These are phyloP conservation scores for Stegana nigrithorax DNA, from an alignment of 2,888 invertebrate genomes.

Conservation along the genomic window DNA sequence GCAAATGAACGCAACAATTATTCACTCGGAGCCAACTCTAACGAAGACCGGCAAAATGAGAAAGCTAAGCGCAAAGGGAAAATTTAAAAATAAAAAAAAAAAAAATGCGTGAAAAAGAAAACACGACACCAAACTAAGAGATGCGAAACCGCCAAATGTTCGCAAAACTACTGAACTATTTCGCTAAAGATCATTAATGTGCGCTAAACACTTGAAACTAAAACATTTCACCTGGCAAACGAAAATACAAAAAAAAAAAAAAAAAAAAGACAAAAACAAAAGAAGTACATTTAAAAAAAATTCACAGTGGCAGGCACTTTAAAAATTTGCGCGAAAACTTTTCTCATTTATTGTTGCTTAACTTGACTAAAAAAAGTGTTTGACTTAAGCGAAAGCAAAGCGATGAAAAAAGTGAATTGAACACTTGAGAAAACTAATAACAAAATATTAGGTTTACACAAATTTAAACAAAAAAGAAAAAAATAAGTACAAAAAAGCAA, in stretches of 20 bases:
- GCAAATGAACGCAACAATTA: slow-evolving; percentile 3
- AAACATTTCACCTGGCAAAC: slow-evolving; percentile 18
- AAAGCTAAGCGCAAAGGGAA: too few species aligned
- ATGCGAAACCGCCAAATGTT: neutral
- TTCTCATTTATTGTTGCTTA: slow-evolving; percentile 54
- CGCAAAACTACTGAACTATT: neutral
- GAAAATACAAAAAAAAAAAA: slow-evolving; percentile 3
- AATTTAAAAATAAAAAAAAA: neutral
- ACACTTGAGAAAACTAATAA: slow-evolving; percentile 32
- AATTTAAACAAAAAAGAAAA: slow-evolving; percentile 27
- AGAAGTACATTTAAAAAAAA: neutral
- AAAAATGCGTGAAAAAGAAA: neutral
- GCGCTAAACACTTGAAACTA: slow-evolving; percentile 21
- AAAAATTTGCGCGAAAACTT: slow-evolving; percentile 50
- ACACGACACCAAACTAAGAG: neutral
- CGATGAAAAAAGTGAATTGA: neutral
- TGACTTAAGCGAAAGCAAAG: slow-evolving; percentile 4
- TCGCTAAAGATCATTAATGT: slow-evolving; percentile 8
- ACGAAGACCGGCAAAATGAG: too few species aligned
- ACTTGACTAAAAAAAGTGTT: slow-evolving; percentile 6
- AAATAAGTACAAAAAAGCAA: neutral
- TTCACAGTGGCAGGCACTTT: too few species aligned
- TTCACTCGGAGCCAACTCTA: neutral
- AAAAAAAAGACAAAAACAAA: neutral
- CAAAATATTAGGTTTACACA: slow-evolving; percentile 55